These are phyloP conservation scores for Tetropium fuscum DNA, from an alignment of 2,888 invertebrate species.

Conservation along the genomic window DNA sequence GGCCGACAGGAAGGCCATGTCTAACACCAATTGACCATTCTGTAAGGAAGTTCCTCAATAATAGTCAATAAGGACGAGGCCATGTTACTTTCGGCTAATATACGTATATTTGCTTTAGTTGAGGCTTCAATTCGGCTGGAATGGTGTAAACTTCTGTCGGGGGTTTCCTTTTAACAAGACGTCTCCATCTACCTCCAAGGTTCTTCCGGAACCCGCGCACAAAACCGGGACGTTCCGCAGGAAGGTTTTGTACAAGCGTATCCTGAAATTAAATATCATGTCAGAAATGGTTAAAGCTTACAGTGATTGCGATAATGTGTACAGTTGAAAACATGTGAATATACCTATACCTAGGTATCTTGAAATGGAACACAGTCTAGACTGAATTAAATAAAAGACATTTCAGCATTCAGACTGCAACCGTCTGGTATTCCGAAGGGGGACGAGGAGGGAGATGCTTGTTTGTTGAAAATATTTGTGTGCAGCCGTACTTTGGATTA, in stretches of 20 bases:
- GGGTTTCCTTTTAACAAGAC: constrained; percentile 86
- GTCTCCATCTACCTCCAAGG: constrained; percentile 87
- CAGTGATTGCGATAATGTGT: too few relatives aligned
- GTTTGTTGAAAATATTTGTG: constrained; percentile 33
- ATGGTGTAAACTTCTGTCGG: constrained; percentile 85
- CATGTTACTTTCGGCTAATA: constrained; percentile 67
- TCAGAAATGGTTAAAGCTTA: background rate
- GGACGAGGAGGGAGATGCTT: background rate
- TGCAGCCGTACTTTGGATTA: constrained; percentile 23
- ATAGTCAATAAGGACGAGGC: constrained; percentile 19
- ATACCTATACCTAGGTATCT: too few relatives aligned
- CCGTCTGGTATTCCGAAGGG: too few relatives aligned
- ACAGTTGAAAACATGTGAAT: background rate
- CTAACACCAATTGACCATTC: constrained; percentile 30
- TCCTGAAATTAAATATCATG: constrained; percentile 74
- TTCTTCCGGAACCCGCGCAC: constrained; percentile 86
- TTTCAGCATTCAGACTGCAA: too few relatives aligned
- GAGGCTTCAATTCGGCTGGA: constrained; percentile 88
- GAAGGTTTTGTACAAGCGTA: constrained; percentile 78
- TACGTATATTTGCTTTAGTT: constrained; percentile 90
- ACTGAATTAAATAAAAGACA: too few relatives aligned
- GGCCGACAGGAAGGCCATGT: constrained; percentile 44
- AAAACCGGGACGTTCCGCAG: constrained; percentile 79
- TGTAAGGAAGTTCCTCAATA: constrained; percentile 24
- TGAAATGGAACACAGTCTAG: too few relatives aligned